Conservation (phyloP, 2,113 vertebrate genomes). For the Crypturellus undulatus region DNA sequence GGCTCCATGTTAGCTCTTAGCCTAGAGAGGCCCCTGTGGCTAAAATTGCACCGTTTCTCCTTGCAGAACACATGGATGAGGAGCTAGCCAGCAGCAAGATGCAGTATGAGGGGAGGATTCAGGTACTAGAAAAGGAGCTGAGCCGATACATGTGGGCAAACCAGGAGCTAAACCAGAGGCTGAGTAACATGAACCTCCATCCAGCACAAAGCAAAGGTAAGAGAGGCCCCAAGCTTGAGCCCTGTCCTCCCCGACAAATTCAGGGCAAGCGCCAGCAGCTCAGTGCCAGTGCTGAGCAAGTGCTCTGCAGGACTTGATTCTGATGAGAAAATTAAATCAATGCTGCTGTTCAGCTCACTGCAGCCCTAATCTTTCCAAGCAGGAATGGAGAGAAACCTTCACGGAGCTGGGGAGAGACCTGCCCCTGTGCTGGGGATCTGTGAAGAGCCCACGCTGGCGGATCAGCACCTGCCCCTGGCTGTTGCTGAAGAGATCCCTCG, state of each 20-base stretch:
- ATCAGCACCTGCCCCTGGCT: constrained; percentile 6
- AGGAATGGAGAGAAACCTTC: constrained; percentile 59
- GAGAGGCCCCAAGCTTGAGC: neutral
- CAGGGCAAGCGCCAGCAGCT: neutral
- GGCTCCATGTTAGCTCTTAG: neutral
- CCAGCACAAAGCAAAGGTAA: constrained; percentile 83
- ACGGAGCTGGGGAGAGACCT: constrained; percentile 45
- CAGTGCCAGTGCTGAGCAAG: neutral
- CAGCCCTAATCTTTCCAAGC: neutral
- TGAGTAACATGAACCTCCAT: constrained; percentile 73
- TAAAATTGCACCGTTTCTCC: neutral
- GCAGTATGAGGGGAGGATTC: constrained; percentile 90
- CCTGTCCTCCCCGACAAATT: neutral
- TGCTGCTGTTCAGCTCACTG: neutral
- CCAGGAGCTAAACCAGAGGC: constrained; percentile 88
- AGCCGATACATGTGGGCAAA: constrained; percentile 84
- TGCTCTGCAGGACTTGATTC: neutral
- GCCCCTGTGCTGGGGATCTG: neutral
- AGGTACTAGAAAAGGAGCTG: constrained; percentile 89
- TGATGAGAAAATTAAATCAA: neutral
- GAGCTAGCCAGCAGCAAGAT: constrained; percentile 89
- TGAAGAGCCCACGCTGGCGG: constrained; percentile 26
- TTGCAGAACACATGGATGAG: constrained; percentile 90
- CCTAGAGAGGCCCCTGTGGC: neutral
- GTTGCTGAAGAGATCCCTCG: constrained; percentile 63